phyloP scores from a whole-genome alignment of 2,888 invertebrate genomes.

The Sinohyriopsis cumingii region DNA sequence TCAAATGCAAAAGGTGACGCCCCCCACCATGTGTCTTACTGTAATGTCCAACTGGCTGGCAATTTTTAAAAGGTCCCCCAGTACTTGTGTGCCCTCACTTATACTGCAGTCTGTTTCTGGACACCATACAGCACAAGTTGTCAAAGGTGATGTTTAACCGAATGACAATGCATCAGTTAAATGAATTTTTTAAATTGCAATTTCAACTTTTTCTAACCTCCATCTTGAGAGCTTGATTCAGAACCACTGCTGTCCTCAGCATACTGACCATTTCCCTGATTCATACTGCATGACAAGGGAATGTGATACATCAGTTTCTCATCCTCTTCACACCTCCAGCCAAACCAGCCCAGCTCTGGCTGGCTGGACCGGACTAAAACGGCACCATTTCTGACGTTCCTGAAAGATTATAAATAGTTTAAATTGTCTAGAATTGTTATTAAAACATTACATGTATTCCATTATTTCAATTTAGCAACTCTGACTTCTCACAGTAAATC shows the following conservation, averaged over 20 bases:
- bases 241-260: conserved; percentile 35
- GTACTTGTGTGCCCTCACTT: too few relatives aligned
- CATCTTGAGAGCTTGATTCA: conserved; percentile 36
- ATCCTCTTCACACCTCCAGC: conserved; percentile 92
- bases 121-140: too few relatives aligned
- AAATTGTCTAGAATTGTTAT: neutral
- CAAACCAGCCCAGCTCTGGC: conserved; percentile 95
- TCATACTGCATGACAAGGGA: conserved; percentile 53
- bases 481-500: neutral
- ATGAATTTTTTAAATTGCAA: too few relatives aligned
- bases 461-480: neutral
- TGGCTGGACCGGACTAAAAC: conserved; percentile 95
- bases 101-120: too few relatives aligned
- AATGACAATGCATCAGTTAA: too few relatives aligned
- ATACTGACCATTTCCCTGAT: conserved; percentile 37
- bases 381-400: conserved; percentile 89
- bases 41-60: too few relatives aligned
- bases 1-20: too few relatives aligned
- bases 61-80: too few relatives aligned
- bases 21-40: too few relatives aligned
- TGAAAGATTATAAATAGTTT: conserved; percentile 54
- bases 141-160: too few relatives aligned
- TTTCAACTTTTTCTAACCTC: conserved; percentile 1
- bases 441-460: neutral
- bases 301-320: conserved; percentile 84